These are phyloP conservation scores for Linurgus olivaceus DNA, from an alignment of 2,797 vertebrate genomes.

Conservation along the genomic window DNA sequence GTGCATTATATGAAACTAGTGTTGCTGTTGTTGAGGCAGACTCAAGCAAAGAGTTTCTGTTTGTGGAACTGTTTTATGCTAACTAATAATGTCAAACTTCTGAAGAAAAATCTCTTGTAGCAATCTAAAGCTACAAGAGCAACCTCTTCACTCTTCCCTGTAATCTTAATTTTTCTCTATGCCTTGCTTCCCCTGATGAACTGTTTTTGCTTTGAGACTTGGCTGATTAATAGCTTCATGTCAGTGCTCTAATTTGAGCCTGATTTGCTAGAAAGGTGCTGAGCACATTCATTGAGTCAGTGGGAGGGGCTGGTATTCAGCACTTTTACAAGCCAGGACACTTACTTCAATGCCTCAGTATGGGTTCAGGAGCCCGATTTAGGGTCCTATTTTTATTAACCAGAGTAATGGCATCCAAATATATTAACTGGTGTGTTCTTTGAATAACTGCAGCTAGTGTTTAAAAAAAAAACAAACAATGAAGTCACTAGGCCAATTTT, in stretches of 20 bases:
- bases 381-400: slow-evolving; percentile 26
- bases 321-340: background rate
- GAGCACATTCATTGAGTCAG: background rate
- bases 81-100: slow-evolving; percentile 20
- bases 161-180: background rate
- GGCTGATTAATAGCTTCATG: background rate
- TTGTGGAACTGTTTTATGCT: slow-evolving; percentile 6
- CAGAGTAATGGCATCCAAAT: background rate
- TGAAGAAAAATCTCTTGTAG: background rate
- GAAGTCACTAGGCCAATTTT: background rate
- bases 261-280: slow-evolving; percentile 7
- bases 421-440: background rate
- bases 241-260: slow-evolving; percentile 1
- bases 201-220: background rate
- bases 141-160: background rate
- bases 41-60: slow-evolving; percentile 5
- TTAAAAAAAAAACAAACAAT: background rate
- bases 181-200: background rate
- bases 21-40: background rate
- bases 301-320: slow-evolving; percentile 34
- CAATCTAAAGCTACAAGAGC: background rate
- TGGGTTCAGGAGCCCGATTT: background rate
- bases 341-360: background rate
- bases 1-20: background rate
- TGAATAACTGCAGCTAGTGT: background rate